Percentiles rank a stretch among this genome's conserved stretches.
Evolutionary conservation across 2,113 vertebrate genomes (phyloP).

Genomic region (Silurus meridionalis): DNA sequence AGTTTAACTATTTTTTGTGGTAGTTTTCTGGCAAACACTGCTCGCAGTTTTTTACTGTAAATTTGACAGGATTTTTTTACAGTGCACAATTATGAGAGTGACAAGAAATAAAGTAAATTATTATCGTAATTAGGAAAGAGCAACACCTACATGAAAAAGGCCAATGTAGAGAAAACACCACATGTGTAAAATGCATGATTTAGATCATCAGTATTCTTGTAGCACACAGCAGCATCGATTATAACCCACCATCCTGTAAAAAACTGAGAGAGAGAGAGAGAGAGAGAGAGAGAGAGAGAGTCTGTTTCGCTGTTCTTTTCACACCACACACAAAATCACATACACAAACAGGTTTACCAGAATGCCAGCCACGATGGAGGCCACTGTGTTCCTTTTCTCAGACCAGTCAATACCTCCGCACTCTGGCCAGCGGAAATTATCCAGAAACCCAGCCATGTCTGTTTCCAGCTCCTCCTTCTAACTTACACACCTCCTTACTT

Average conservation of each 20-base stretch:
- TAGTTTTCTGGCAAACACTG: background rate
- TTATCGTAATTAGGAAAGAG: background rate
- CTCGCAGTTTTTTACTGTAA: no score
- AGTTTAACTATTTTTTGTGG: background rate
- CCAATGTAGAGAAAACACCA: conserved; percentile 88
- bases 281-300: background rate
- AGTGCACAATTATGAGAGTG: background rate
- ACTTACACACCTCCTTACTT: background rate
- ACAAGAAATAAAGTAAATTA: background rate
- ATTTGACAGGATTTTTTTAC: no score
- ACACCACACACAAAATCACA: background rate
- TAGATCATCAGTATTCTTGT: conserved; percentile 76
- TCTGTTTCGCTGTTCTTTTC: background rate
- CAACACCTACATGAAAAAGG: conserved; percentile 91
- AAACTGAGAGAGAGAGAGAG: conserved; percentile 70
- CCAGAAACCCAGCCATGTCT: conserved; percentile 88
- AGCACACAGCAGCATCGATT: conserved; percentile 86
- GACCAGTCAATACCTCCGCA: conserved; percentile 90
- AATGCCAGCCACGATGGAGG: conserved; percentile 81
- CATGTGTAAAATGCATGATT: conserved; percentile 92
- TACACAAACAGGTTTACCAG: conserved; percentile 72
- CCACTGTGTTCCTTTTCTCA: conserved; percentile 83
- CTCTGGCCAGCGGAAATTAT: conserved; percentile 90
- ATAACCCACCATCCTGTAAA: conserved; percentile 95
- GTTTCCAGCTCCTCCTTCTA: background rate